A percentile compares a stretch with the other conserved stretches of the same genome.
Conservation (phyloP, 2,797 vertebrate species). For the Alectoris magna region DNA sequence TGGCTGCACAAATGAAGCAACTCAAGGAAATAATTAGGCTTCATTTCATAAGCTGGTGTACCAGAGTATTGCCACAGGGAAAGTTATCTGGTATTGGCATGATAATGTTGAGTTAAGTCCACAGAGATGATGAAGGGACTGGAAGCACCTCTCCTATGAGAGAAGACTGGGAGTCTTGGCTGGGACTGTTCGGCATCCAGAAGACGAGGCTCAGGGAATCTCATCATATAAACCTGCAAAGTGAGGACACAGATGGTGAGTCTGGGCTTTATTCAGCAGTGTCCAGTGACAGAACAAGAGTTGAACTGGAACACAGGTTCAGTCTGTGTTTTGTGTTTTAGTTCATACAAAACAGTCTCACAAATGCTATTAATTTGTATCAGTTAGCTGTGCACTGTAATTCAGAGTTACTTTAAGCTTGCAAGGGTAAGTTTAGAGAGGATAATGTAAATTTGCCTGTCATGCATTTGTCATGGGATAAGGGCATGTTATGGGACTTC, state of each 20-base stretch:
- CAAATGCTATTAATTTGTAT: too few relatives aligned
- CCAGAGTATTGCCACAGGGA: background rate
- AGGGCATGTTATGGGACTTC: background rate
- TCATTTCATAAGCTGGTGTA: background rate
- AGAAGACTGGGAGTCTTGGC: background rate
- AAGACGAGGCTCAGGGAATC: background rate
- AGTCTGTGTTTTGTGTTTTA: background rate
- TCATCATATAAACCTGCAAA: background rate
- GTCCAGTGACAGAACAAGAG: background rate
- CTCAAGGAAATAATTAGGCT: rapidly evolving
- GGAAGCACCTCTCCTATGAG: background rate
- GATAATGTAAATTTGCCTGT: too few relatives aligned
- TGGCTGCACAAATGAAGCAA: background rate
- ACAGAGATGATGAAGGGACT: background rate
- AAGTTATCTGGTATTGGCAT: background rate
- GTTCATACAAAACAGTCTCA: background rate
- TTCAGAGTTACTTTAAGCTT: background rate
- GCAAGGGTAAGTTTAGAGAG: background rate
- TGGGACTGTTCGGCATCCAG: background rate
- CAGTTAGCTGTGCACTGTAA: background rate
- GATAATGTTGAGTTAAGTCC: background rate
- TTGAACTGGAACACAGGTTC: background rate
- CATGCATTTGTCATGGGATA: background rate
- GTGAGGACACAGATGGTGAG: background rate
- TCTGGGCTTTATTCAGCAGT: background rate